Evolutionary conservation across 2,888 invertebrate genomes (phyloP), one percentile per base, ranked within the genome.

Genomic region (Meandrusa payeni): DNA sequence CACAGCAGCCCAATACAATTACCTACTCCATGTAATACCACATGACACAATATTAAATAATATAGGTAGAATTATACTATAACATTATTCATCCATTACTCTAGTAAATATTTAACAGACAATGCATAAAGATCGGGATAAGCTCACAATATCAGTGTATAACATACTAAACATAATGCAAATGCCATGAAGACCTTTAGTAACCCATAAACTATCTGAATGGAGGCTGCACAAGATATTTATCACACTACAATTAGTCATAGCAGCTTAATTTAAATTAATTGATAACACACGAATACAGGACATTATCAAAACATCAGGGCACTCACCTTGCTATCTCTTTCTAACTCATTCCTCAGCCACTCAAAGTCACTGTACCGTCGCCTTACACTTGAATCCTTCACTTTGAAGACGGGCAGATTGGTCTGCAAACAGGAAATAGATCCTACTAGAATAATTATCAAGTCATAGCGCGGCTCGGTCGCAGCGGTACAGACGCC

Each of bases 281-380:
- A 19, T 38, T 46, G 46, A 46, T 46, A 46, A 46, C 43, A 46
- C 9, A 46, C 29, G 27, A 41, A 41, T 40, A 37, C 33, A 29
- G 34, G 41, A 7, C 11, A 24, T 24, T 51, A 51, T 44, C 48
- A 39, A 22, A 37, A 34, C 41, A 39, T 42, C 41, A 27, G 38
- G 38, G 19, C 42, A 55, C 74, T 81, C 79, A 96, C 97, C 92
- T 99, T 99, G 87, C 98, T 99, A 78, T 99, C 99, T 77, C 99
- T 91, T 89, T 99, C 99, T 69, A 99, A 87, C 89, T 99, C 99
- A 76, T 96, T 97, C 85, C 99, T 93, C 52, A 99, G 89, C 99
- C 99, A 99, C 89, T 99, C 99, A 86, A 99, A 99, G 86, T 99
- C 99, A 86, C 98, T 98, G 90, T 99, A 99, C 75, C 99, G 92